These are phyloP conservation scores for Aphaenogaster floridana DNA, from an alignment of 1,140 invertebrate species.

Conservation along the genomic window DNA sequence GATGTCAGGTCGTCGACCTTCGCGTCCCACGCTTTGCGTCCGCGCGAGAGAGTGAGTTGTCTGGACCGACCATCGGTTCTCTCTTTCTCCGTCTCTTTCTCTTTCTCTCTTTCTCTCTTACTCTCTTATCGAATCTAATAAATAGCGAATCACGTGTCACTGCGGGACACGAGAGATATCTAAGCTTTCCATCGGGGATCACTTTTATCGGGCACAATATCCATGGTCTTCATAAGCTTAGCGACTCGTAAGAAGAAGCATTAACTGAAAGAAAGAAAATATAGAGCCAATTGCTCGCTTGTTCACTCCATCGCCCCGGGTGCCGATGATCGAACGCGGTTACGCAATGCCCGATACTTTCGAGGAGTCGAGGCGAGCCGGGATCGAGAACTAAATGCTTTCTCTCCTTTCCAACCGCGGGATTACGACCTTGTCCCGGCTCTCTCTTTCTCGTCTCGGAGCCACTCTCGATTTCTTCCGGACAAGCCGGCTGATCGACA, in stretches of 20 bases:
- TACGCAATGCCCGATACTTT: constrained; percentile 69
- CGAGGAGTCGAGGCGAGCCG: constrained; percentile 36
- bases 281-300: constrained; percentile 23
- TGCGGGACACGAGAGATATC: constrained; percentile 37
- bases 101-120: constrained; percentile 1
- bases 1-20: constrained; percentile 61
- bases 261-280: constrained; percentile 31
- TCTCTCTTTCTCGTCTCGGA: constrained; percentile 52
- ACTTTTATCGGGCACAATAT: constrained; percentile 6
- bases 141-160: constrained; percentile 68
- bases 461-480: constrained; percentile 77
- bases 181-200: constrained; percentile 57
- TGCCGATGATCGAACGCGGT: constrained; percentile 43
- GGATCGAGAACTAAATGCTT: constrained; percentile 69
- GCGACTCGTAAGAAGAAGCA: constrained; percentile 8
- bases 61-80: background rate
- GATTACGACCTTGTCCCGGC: constrained; percentile 77
- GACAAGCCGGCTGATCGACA: constrained; percentile 46
- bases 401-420: constrained; percentile 74
- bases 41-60: constrained; percentile 19
- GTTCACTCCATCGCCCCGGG: background rate
- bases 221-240: constrained; percentile 53
- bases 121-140: constrained; percentile 59
- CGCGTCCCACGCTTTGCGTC: constrained; percentile 12
- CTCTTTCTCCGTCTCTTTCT: background rate